Percentiles rank a stretch among this genome's conserved stretches.
phyloP scores from a whole-genome alignment of 2,797 vertebrate species.

The Moxostoma hubbsi region DNA sequence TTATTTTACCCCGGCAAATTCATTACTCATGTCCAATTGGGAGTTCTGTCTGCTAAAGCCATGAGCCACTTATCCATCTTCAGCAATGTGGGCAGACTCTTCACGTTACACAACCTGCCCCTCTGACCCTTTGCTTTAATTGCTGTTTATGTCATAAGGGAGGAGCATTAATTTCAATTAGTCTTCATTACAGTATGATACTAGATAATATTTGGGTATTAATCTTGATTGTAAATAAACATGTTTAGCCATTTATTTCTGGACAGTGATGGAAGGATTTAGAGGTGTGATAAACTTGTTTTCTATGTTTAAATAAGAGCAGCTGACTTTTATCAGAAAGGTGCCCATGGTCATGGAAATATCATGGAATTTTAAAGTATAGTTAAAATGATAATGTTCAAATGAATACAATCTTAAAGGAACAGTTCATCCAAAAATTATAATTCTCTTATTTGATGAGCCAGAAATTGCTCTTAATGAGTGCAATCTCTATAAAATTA shows the following conservation, averaged over 20 bases:
- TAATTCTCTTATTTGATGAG: too few species aligned
- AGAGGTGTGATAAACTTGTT: background rate
- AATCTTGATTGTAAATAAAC: background rate
- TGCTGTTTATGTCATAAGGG: background rate
- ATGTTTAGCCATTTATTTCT: background rate
- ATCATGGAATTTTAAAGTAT: too few species aligned
- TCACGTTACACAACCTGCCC: constrained; percentile 8
- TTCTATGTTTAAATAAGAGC: background rate
- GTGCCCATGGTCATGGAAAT: too few species aligned
- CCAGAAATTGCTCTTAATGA: too few species aligned
- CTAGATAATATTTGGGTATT: background rate
- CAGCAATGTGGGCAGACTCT: background rate
- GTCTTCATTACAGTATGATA: background rate
- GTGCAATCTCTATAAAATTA: too few species aligned
- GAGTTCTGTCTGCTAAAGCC: constrained; percentile 23
- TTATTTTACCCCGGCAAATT: background rate
- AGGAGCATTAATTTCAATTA: constrained; percentile 15
- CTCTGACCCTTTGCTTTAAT: constrained; percentile 10
- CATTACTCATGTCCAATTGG: constrained; percentile 12
- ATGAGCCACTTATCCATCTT: constrained; percentile 26
- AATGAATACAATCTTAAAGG: too few species aligned
- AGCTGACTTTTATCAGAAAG: too few species aligned
- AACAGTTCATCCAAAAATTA: too few species aligned
- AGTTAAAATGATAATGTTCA: too few species aligned
- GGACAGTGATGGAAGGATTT: background rate